Conservation (phyloP, 2,888 invertebrate genomes). For the Julus scanicus region DNA sequence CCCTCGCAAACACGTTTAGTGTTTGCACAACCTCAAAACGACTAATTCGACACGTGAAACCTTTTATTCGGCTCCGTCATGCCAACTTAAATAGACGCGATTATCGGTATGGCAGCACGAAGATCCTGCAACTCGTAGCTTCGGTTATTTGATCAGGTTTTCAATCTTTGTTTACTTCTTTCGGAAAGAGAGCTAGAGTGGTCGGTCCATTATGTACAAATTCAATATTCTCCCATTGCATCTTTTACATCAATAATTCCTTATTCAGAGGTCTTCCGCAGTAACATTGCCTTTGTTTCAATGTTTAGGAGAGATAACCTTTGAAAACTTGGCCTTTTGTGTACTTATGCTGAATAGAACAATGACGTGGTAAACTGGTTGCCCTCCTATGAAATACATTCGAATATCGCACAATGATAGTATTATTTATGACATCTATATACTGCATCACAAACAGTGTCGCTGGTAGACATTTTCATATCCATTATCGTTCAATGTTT, state of each 20-base stretch:
- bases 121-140: no score
- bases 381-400: no score
- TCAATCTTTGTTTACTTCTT: conserved; percentile 34
- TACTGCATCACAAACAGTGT: no score
- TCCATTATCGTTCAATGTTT: no score
- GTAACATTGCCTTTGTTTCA: not conserved
- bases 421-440: no score
- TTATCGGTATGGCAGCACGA: not conserved
- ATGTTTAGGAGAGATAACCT: not conserved
- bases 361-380: no score
- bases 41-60: conserved; percentile 42
- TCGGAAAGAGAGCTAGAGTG: not conserved
- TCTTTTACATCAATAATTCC: conserved; percentile 32
- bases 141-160: conserved; percentile 38
- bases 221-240: conserved; percentile 18
- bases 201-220: conserved; percentile 39
- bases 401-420: no score
- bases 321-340: not conserved
- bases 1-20: conserved; percentile 6
- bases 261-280: conserved; percentile 4
- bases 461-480: no score
- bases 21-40: conserved; percentile 38
- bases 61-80: conserved; percentile 34
- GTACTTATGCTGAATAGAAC: not conserved
- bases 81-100: conserved; percentile 7